Evolutionary conservation across 2,888 invertebrate species (phyloP).

Genomic region (Tachystola acroxantha): DNA sequence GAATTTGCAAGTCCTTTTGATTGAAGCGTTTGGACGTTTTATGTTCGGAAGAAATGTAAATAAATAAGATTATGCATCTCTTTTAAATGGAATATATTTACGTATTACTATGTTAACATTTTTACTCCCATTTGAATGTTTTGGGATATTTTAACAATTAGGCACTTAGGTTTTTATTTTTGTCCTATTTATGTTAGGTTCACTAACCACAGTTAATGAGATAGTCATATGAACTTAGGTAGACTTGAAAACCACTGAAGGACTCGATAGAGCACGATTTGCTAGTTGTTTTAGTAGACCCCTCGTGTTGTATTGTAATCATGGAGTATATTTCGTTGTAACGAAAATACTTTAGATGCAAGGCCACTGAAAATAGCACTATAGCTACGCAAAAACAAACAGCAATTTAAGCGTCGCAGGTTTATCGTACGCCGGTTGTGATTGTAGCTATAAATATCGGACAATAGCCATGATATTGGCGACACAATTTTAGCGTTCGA

Average conservation of each 20-base stretch:
- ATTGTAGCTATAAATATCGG: too few species aligned
- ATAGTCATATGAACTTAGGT: conserved; percentile 30
- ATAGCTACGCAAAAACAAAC: too few species aligned
- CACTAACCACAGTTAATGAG: conserved; percentile 51
- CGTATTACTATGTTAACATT: conserved; percentile 12
- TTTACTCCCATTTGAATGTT: conserved; percentile 19
- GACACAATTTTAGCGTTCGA: too few species aligned
- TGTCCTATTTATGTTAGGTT: conserved; percentile 58
- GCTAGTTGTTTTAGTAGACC: conserved; percentile 8
- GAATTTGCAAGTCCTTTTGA: conserved; percentile 25
- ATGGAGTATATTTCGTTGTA: conserved; percentile 25
- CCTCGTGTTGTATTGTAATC: conserved; percentile 12
- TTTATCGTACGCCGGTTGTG: too few species aligned
- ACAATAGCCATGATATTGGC: too few species aligned
- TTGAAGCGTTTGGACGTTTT: conserved; percentile 30
- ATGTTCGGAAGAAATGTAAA: conserved; percentile 47
- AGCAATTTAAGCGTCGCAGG: too few species aligned
- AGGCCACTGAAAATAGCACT: too few species aligned
- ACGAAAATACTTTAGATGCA: too few species aligned
- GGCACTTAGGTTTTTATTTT: conserved; percentile 42
- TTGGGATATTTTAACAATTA: conserved; percentile 46
- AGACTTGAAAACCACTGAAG: conserved; percentile 22
- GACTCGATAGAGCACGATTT: background rate
- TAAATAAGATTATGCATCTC: conserved; percentile 22
- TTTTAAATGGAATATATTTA: conserved; percentile 9